phyloP scores from a whole-genome alignment of 2,113 vertebrate genomes.

The Boulengerochromis microlepis region DNA sequence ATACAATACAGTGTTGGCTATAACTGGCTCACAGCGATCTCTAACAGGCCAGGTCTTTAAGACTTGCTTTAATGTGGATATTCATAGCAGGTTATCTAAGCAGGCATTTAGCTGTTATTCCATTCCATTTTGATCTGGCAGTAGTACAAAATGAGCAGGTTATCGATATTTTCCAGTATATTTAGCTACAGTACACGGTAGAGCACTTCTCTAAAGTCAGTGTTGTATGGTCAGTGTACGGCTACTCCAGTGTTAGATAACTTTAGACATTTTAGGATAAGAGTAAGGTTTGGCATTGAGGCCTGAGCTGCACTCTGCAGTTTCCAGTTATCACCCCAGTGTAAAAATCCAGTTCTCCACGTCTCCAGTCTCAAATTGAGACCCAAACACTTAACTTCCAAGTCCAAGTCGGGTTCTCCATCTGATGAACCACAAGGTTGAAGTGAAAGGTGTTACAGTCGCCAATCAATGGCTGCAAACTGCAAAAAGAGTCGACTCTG shows the following conservation, averaged over 20 bases:
- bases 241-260: slow-evolving; percentile 61
- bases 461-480: slow-evolving; percentile 42
- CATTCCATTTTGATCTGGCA: slow-evolving; percentile 41
- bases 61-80: slow-evolving; percentile 43
- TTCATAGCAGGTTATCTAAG: slow-evolving; percentile 42
- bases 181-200: slow-evolving; percentile 42
- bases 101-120: slow-evolving; percentile 47
- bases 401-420: neutral
- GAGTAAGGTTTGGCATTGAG: slow-evolving; percentile 42
- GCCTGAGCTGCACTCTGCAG: slow-evolving; percentile 18
- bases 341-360: slow-evolving; percentile 33
- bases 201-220: slow-evolving; percentile 35
- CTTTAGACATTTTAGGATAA: slow-evolving; percentile 27
- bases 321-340: slow-evolving; percentile 39
- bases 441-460: neutral
- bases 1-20: slow-evolving; percentile 55
- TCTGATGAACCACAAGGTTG: neutral
- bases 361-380: neutral
- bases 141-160: slow-evolving; percentile 46
- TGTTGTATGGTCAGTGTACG: slow-evolving; percentile 46
- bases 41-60: slow-evolving; percentile 47
- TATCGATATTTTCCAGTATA: slow-evolving; percentile 50
- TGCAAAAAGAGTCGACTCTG: neutral
- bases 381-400: neutral
- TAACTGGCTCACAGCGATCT: slow-evolving; percentile 44